Base-by-base conservation (phyloP, 2,888 invertebrate genomes). In the Hydrotaea cyrtoneurina region DNA sequence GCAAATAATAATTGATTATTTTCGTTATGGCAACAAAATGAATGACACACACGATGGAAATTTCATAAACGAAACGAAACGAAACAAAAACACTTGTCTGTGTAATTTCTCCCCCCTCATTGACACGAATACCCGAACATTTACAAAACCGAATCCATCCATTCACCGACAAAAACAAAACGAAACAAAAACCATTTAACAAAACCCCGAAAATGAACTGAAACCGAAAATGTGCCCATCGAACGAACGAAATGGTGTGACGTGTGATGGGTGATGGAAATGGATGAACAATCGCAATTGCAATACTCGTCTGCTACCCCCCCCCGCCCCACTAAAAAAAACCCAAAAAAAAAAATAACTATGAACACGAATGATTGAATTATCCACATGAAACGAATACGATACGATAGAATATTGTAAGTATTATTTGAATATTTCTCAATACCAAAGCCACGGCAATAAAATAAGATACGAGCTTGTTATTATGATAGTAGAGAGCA, bases 11-110 rank as follows among this genome's bases (percentile, higher is more conserved):
- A 69, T 69, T 46, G 69, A 69, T 69, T 43, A 19, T 39, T 69
- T 69, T 69, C 39, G 69, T 69, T 46, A 69, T 69, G 69, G 69
- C 69, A 46, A 69, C 21, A 62, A 31, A 36, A 62, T 31, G n/a
- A 69, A 69, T 15, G 23, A 69, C 39, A 19, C 17, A 36, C 19
- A 36, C 43, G 46, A 46, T 69, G 69, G 69, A 39, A 46, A 46
- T 46, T 31, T 46, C 46, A 62, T 15, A 69, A 43, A 46, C 23
- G 15, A 19, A 46, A 46, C 23, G 15, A 19, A 46, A 36, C 8
- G 17, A 31, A 53, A 21, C 11, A 15, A 59, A 69, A 39, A 21
- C 43, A 69, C 26, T 15, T 23, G 23, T 46, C 13, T 46, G 66
- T 19, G 69, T 69, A 46, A 69, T 46, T 43, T 69, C 23, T 23